Evolutionary conservation across 2,113 vertebrate genomes (phyloP).

Genomic region (Benitochromis conjunctus): DNA sequence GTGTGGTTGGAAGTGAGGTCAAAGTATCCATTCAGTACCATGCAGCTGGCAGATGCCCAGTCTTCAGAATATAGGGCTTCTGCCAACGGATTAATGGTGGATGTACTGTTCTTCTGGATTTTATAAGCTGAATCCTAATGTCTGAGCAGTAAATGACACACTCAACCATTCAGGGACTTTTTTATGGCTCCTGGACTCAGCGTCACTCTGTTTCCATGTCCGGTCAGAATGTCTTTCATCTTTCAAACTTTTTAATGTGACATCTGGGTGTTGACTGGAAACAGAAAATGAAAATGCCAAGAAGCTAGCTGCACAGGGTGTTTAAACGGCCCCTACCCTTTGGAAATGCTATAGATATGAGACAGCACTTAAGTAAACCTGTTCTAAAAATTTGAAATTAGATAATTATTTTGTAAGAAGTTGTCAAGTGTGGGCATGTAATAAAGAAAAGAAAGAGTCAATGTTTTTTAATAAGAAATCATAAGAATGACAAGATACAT

Average conservation of each 20-base stretch:
- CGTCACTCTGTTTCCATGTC: not conserved
- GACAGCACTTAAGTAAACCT: too few species aligned
- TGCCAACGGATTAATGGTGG: slow-evolving; percentile 7
- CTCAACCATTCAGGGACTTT: not conserved
- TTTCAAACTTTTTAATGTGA: not conserved
- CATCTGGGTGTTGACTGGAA: not conserved
- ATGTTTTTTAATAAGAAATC: too few species aligned
- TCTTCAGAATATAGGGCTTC: not conserved
- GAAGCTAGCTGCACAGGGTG: not conserved
- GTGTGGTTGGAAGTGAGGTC: not conserved
- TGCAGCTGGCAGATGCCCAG: not conserved
- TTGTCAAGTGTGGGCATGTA: too few species aligned
- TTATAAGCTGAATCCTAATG: not conserved
- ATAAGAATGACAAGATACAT: too few species aligned
- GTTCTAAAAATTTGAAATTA: too few species aligned
- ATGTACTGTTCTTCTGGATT: slow-evolving; percentile 2
- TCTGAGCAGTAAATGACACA: not conserved
- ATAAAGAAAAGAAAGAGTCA: too few species aligned
- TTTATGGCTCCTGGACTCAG: not conserved
- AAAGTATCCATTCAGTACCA: not conserved
- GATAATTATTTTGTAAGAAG: too few species aligned
- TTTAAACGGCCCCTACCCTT: not conserved
- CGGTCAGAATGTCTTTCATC: not conserved
- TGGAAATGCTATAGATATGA: not conserved
- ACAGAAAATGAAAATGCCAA: not conserved